These are phyloP conservation scores for Ptychochromis oligacanthus DNA, from an alignment of 2,113 vertebrate genomes.

Conservation along the genomic window DNA sequence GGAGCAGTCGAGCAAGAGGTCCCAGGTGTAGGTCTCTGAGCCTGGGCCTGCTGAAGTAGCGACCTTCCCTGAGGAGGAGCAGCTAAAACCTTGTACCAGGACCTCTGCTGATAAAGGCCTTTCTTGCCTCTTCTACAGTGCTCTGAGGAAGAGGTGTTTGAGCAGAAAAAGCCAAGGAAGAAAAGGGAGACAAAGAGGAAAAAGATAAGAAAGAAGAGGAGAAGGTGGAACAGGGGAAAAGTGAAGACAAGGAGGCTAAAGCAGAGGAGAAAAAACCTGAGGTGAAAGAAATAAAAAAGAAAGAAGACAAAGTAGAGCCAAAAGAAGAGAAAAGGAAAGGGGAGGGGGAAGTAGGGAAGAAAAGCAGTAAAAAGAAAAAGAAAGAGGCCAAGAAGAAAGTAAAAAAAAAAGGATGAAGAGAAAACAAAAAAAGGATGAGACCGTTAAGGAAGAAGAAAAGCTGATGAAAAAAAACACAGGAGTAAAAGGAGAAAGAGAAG, in stretches of 20 bases:
- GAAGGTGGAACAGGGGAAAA: slow-evolving; percentile 50
- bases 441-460: slow-evolving; percentile 14
- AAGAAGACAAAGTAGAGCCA: slow-evolving; percentile 61
- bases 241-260: slow-evolving; percentile 52
- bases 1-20: slow-evolving; percentile 57
- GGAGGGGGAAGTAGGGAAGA: slow-evolving; percentile 43
- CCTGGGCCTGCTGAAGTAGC: slow-evolving; percentile 58
- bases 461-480: slow-evolving; percentile 18
- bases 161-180: slow-evolving; percentile 70
- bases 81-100: slow-evolving; percentile 80
- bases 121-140: slow-evolving; percentile 91
- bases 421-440: slow-evolving; percentile 27
- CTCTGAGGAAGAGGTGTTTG: slow-evolving; percentile 82
- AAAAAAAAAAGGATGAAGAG: slow-evolving; percentile 38
- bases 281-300: slow-evolving; percentile 53
- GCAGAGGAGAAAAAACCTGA: slow-evolving; percentile 33
- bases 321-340: slow-evolving; percentile 63
- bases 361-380: slow-evolving; percentile 31
- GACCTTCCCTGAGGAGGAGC: slow-evolving; percentile 81
- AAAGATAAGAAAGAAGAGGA: slow-evolving; percentile 44
- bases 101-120: slow-evolving; percentile 87
- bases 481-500: slow-evolving; percentile 37
- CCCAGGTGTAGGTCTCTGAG: slow-evolving; percentile 66
- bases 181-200: slow-evolving; percentile 64
- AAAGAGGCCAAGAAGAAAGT: slow-evolving; percentile 39